phyloP scores from a whole-genome alignment of 2,797 vertebrate species.

The Lateolabrax maculatus region DNA sequence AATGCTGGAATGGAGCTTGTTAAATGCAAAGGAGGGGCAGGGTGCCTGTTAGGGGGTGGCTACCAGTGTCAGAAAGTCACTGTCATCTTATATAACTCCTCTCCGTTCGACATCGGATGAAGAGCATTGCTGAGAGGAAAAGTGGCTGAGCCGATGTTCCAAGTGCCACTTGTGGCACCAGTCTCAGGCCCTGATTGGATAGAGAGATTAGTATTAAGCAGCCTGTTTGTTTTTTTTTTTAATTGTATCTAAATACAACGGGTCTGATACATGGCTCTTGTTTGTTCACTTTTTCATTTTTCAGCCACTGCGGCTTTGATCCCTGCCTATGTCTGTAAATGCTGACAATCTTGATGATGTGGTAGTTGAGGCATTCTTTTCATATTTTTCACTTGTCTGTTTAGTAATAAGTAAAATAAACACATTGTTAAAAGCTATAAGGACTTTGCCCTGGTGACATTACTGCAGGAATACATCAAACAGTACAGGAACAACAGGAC shows the following conservation, averaged over 20 bases:
- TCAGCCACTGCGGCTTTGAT: not conserved
- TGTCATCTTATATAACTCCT: constrained; percentile 64
- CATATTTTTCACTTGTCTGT: not conserved
- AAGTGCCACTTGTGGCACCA: constrained; percentile 34
- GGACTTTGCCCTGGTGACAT: not conserved
- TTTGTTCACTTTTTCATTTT: not conserved
- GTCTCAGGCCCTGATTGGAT: constrained; percentile 24
- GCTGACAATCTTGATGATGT: not conserved
- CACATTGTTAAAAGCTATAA: not conserved
- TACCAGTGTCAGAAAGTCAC: constrained; percentile 60
- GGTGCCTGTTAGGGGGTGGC: constrained; percentile 27
- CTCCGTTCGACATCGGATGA: constrained; percentile 32
- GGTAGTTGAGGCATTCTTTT: not conserved
- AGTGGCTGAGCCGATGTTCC: constrained; percentile 19
- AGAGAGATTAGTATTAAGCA: constrained; percentile 4
- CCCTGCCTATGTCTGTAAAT: not conserved
- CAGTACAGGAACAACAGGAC: not conserved
- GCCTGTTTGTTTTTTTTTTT: constrained; percentile 27
- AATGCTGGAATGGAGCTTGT: constrained; percentile 62
- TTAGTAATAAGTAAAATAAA: not conserved
- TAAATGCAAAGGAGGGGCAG: constrained; percentile 54
- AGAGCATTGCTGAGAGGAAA: constrained; percentile 46
- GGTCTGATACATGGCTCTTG: not conserved
- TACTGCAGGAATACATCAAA: not conserved
- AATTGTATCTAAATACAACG: not conserved